phyloP scores from a whole-genome alignment of 2,888 invertebrate species.

The Holacanthella duospinosa region DNA sequence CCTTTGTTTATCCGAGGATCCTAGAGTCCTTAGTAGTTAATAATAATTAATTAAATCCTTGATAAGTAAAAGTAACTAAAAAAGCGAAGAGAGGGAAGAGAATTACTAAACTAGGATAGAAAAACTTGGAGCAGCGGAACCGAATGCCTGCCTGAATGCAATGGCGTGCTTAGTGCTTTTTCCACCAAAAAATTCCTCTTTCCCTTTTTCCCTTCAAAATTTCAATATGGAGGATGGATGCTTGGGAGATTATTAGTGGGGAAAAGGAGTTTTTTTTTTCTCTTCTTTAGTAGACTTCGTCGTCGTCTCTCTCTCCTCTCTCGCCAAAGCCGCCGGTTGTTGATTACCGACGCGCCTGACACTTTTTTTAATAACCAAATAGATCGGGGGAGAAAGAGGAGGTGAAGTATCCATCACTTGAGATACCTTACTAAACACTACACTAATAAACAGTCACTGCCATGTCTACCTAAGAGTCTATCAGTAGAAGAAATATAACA shows the following conservation, averaged over 20 bases:
- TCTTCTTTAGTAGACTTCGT: neutral
- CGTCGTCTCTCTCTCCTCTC: too few species aligned
- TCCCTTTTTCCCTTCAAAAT: conserved; percentile 1
- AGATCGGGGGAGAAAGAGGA: too few species aligned
- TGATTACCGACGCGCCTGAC: neutral
- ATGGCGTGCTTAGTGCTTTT: neutral
- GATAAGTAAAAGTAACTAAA: too few species aligned
- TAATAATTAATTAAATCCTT: neutral
- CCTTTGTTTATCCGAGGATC: too few species aligned
- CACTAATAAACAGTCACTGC: too few species aligned
- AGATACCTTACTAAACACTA: too few species aligned
- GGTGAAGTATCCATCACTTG: too few species aligned
- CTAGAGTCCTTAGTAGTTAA: too few species aligned
- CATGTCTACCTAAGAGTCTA: too few species aligned
- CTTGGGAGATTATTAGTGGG: neutral
- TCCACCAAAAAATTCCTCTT: neutral
- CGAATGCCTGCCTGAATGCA: neutral
- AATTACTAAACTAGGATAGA: neutral
- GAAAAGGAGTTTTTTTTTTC: neutral
- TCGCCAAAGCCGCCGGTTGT: neutral
- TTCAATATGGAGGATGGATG: neutral
- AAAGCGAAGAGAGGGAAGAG: neutral
- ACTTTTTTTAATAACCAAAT: too few species aligned
- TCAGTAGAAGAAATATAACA: too few species aligned
- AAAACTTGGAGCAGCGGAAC: neutral